Base-by-base conservation (phyloP, 2,888 invertebrate species). In the Odontomyia ornata region DNA sequence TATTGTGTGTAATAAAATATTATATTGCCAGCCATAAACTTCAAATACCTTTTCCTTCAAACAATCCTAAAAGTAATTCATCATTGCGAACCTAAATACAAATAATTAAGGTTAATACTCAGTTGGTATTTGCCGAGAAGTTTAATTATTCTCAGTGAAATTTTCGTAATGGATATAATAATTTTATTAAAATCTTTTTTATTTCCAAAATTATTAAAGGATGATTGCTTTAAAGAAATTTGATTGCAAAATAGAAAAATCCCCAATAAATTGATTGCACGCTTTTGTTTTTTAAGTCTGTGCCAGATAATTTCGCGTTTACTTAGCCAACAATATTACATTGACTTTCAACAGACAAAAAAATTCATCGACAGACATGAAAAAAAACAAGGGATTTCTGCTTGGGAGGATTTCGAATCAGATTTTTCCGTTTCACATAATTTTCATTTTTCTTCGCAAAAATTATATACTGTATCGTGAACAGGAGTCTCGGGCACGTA, bases 341-440 rank as follows among this genome's bases (percentile, higher is more conserved):
- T n/a, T n/a, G n/a, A n/a, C n/a, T n/a, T n/a, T n/a, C n/a, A n/a
- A n/a, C n/a, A n/a, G n/a, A n/a, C n/a, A 56, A 21, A 56, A 69
- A 69, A 72, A 56, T 46, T 15, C 52, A 52, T 18, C n/a, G 25
- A 52, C 11, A 52, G 27, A 56, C n/a, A 21, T 47, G 47, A 27
- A 27, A 7, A n/a, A 47, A 56, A 72, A n/a, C n/a, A 18, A 47
- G 46, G 46, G 15, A 72, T 56, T 72, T 72, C 71, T 30, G 25
- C 56, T 43, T 72, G 56, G 25, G 56, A 52, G 27, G 28, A n/a
- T 72, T 56, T 18, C 18, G 56, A 72, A 72, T 52, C 25, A 25
- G 28, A 27, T 27, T 72, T 23, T 52, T 72, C 56, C 56, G 27
- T 28, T 72, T 72, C 56, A 43, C 28, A n/a, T 72, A 25, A 28